Evolutionary conservation across 1,140 invertebrate genomes (phyloP).

Genomic region (Drosophila fuyamai): DNA sequence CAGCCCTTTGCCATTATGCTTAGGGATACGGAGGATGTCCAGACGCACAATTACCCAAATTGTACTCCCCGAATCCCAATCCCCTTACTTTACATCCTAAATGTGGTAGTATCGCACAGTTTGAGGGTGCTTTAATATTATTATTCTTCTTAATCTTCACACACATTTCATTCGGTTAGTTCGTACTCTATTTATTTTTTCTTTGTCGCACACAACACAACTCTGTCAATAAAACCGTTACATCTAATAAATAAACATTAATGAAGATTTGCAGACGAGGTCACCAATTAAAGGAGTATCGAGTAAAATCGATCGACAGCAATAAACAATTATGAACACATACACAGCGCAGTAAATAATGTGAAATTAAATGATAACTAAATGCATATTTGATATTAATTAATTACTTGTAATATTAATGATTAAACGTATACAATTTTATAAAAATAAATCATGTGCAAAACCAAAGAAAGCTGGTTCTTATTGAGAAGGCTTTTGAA

Average conservation of each 20-base stretch:
- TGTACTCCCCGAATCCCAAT: slow-evolving; percentile 11
- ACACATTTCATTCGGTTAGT: slow-evolving; percentile 56
- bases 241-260: slow-evolving; percentile 40
- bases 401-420: slow-evolving; percentile 81
- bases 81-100: slow-evolving; percentile 1
- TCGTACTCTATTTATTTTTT: slow-evolving; percentile 56
- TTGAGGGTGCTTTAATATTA: slow-evolving; percentile 46
- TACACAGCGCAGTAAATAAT: slow-evolving; percentile 72
- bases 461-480: slow-evolving; percentile 24
- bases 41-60: slow-evolving; percentile 46
- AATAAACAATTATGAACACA: slow-evolving; percentile 46
- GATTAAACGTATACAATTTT: slow-evolving; percentile 83
- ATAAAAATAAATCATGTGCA: slow-evolving; percentile 81
- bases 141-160: slow-evolving; percentile 39
- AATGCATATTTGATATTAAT: slow-evolving; percentile 83
- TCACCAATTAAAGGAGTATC: slow-evolving; percentile 22
- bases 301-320: slow-evolving; percentile 40
- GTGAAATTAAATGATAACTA: slow-evolving; percentile 81
- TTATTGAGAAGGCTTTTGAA: neutral
- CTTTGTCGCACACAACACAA: slow-evolving; percentile 46
- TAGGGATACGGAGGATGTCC: slow-evolving; percentile 51
- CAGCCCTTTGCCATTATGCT: slow-evolving; percentile 46
- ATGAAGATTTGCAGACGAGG: slow-evolving; percentile 34
- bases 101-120: slow-evolving; percentile 27
- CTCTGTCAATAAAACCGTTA: slow-evolving; percentile 62